Conservation (phyloP, 2,888 invertebrate species). For the Eupithecia pulchellata region DNA sequence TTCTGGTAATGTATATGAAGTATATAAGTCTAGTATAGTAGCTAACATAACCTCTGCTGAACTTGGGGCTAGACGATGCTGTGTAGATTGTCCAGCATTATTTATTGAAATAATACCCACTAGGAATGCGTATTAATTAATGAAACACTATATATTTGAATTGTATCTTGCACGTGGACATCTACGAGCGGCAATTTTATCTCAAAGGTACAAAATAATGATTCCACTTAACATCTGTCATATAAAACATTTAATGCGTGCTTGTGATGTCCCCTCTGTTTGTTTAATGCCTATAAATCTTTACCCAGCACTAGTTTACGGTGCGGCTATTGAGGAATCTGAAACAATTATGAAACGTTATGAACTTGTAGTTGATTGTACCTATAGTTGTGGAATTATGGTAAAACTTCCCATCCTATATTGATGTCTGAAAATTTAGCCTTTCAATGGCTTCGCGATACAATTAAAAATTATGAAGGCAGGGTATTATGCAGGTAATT, state of each 20-base stretch:
- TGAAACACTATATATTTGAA: slow-evolving; percentile 23
- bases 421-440: too few species aligned
- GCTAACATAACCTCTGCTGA: too few species aligned
- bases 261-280: slow-evolving; percentile 65
- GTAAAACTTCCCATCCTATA: too few species aligned
- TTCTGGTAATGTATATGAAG: too few species aligned
- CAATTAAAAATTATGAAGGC: too few species aligned
- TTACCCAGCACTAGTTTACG: slow-evolving; percentile 54
- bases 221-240: slow-evolving; percentile 60
- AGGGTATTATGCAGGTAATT: too few species aligned
- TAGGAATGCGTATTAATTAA: slow-evolving; percentile 17
- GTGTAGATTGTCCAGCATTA: too few species aligned
- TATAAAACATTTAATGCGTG: slow-evolving; percentile 73
- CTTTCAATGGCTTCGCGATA: too few species aligned
- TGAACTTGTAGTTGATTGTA: not conserved
- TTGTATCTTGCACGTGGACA: slow-evolving; percentile 39
- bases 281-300: slow-evolving; percentile 67
- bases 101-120: too few species aligned
- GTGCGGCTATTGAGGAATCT: slow-evolving; percentile 46
- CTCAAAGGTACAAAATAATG: slow-evolving; percentile 58
- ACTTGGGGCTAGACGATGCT: too few species aligned
- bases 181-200: slow-evolving; percentile 61
- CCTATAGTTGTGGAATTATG: too few species aligned
- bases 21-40: too few species aligned
- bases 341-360: slow-evolving; percentile 7